phyloP scores from a whole-genome alignment of 2,797 vertebrate species.

The Sebastes hubbsi region DNA sequence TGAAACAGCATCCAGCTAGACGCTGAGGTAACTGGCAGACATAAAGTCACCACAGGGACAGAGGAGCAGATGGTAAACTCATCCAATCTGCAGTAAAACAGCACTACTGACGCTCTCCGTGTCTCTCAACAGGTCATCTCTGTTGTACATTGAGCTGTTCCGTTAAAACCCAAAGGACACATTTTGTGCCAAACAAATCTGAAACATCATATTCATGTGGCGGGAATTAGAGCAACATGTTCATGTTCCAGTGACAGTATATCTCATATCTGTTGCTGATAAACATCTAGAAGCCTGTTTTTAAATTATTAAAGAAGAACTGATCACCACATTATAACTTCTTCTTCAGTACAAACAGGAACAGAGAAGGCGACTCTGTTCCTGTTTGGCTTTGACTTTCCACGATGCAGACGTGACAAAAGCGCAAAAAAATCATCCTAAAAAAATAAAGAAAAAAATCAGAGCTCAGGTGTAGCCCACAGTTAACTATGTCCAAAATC shows the following conservation, averaged over 20 bases:
- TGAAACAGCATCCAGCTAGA: neutral
- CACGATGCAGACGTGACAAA: neutral
- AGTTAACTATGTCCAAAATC: neutral
- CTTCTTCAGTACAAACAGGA: neutral
- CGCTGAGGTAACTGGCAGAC: neutral
- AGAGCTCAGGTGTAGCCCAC: neutral
- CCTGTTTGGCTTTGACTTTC: neutral
- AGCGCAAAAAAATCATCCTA: neutral
- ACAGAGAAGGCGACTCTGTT: neutral
- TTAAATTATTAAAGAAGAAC: neutral
- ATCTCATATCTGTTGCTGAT: neutral
- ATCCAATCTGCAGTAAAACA: neutral
- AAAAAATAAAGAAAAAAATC: neutral
- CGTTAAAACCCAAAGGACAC: neutral
- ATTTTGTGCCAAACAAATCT: neutral
- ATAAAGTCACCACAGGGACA: neutral
- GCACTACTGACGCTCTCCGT: neutral
- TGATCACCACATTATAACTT: neutral
- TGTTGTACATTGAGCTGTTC: neutral
- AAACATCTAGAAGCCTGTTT: neutral
- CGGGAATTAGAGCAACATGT: neutral
- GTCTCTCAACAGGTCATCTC: neutral
- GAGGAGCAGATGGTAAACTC: slow-evolving; percentile 22
- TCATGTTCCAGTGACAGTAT: neutral
- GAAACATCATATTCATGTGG: neutral